Percentiles rank a stretch among this genome's conserved stretches.
phyloP scores from a whole-genome alignment of 2,113 vertebrate genomes.

The Propithecus coquereli region DNA sequence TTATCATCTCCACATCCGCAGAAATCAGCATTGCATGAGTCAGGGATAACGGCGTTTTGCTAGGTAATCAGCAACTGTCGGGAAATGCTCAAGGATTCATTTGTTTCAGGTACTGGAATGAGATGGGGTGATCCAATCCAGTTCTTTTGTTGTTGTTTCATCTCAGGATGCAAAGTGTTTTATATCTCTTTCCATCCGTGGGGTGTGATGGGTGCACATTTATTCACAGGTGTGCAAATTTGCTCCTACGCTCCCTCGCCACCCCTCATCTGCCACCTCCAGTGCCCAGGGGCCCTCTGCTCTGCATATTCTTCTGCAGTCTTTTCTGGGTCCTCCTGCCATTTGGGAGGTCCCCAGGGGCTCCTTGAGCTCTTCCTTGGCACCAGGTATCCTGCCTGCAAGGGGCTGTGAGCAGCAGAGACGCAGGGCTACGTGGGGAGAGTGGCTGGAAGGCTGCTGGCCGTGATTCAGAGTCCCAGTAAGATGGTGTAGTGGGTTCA shows the following conservation, averaged over 20 bases:
- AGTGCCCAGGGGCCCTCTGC: neutral
- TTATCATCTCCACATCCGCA: neutral
- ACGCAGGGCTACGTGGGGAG: neutral
- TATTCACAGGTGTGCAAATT: neutral
- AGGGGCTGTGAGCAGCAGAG: neutral
- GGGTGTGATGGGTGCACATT: neutral
- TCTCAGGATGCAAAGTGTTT: neutral
- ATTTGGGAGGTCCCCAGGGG: neutral
- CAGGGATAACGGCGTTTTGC: neutral
- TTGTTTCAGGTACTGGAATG: neutral
- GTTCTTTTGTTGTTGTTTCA: neutral
- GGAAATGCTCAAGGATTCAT: neutral
- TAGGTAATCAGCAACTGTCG: neutral
- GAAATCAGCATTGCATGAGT: neutral
- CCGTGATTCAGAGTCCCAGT: neutral
- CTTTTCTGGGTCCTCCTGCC: neutral
- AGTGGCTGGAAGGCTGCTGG: neutral
- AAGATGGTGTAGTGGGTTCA: neutral
- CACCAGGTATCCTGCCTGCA: neutral
- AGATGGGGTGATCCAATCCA: neutral
- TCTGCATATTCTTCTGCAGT: neutral
- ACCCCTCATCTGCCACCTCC: neutral
- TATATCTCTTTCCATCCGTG: accelerated
- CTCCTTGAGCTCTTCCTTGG: neutral
- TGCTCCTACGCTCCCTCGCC: accelerated